phyloP scores from a whole-genome alignment of 2,797 vertebrate species.

The Sorex maritimensis region DNA sequence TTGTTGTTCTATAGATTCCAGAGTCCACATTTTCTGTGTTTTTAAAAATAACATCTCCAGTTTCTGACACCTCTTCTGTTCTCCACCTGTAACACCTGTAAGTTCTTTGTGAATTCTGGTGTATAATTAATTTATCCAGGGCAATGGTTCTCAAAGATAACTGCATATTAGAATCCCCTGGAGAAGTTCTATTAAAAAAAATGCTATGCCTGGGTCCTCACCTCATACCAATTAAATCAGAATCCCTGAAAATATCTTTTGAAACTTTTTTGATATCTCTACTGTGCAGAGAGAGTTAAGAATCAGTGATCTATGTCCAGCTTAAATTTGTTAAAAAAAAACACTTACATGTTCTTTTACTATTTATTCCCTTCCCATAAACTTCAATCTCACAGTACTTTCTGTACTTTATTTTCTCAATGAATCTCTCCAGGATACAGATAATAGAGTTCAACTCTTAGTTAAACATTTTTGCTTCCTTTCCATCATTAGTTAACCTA shows the following conservation, averaged over 20 bases:
- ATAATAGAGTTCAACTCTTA: constrained; percentile 54
- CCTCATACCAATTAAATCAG: constrained; percentile 72
- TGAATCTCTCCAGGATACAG: constrained; percentile 43
- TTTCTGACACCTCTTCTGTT: constrained; percentile 36
- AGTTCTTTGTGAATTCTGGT: constrained; percentile 63
- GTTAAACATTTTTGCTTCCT: constrained; percentile 14
- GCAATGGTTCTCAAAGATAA: constrained; percentile 69
- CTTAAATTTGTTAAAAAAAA: constrained; percentile 52
- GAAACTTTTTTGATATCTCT: constrained; percentile 50
- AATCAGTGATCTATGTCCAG: background rate
- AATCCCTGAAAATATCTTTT: constrained; percentile 50
- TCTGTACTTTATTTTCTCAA: constrained; percentile 22
- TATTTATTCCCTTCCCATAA: background rate
- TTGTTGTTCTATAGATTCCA: constrained; percentile 39
- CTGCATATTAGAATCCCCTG: constrained; percentile 30
- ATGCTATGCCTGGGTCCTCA: constrained; percentile 35
- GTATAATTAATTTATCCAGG: constrained; percentile 71
- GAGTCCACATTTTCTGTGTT: constrained; percentile 62
- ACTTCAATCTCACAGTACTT: background rate
- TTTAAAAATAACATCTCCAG: constrained; percentile 16
- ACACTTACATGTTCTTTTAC: constrained; percentile 6
- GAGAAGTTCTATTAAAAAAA: background rate
- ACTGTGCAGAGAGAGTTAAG: constrained; percentile 5
- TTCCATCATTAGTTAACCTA: constrained; percentile 30
- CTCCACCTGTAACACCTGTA: constrained; percentile 56